Evolutionary conservation across 2,113 vertebrate genomes (phyloP).

Genomic region (Siniperca knerii): DNA sequence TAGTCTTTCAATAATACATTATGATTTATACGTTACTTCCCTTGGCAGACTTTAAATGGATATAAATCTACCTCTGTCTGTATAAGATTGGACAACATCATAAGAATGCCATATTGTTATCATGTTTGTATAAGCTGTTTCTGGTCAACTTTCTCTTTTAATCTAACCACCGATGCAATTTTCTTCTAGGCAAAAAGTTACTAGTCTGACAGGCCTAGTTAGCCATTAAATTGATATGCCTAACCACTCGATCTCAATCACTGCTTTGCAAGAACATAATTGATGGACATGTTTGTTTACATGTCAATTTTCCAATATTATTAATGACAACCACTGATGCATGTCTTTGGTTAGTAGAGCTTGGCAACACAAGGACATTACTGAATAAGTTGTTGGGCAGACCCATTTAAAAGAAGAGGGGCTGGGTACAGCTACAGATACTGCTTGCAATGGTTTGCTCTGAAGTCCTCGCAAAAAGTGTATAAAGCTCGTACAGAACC

Average conservation of each 20-base stretch:
- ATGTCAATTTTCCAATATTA: slow-evolving; percentile 39
- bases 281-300: slow-evolving; percentile 48
- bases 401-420: neutral
- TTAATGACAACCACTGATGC: slow-evolving; percentile 42
- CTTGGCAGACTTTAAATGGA: neutral
- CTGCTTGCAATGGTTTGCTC: neutral
- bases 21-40: neutral
- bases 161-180: neutral
- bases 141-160: neutral
- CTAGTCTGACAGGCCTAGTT: slow-evolving; percentile 3
- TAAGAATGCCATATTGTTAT: neutral
- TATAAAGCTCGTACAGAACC: neutral
- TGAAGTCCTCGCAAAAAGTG: neutral
- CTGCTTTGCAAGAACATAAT: slow-evolving; percentile 22
- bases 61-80: neutral
- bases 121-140: neutral
- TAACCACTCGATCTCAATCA: slow-evolving; percentile 16
- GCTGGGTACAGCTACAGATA: too few species aligned
- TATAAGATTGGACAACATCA: neutral
- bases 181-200: slow-evolving; percentile 5
- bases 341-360: slow-evolving; percentile 5
- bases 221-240: slow-evolving; percentile 9
- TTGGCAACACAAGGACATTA: slow-evolving; percentile 28
- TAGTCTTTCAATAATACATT: neutral
- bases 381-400: slow-evolving; percentile 13